A percentile compares a stretch with the other conserved stretches of the same genome.
These are phyloP conservation scores for Cryptosula pallasiana DNA, from an alignment of 2,888 invertebrate species.

Conservation along the genomic window DNA sequence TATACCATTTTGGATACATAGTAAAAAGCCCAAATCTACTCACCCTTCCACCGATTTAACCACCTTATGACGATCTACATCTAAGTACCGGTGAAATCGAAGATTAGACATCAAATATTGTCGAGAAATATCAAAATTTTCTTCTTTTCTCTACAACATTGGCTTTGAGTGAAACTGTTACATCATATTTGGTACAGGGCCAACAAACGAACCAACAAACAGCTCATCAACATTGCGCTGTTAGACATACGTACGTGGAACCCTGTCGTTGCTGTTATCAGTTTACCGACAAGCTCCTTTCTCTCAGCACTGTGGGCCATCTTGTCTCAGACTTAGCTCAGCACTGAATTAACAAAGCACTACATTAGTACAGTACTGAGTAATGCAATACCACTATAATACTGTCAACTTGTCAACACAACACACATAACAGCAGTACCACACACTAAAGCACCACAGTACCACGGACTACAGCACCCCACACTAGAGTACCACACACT, in stretches of 20 bases:
- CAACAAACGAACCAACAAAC: not conserved
- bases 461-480: no score
- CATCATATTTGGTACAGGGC: not conserved
- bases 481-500: no score
- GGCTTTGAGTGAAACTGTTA: not conserved
- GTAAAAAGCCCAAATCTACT: slow-evolving; percentile 12
- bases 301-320: not conserved
- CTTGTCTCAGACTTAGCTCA: not conserved
- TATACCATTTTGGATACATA: no score
- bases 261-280: not conserved
- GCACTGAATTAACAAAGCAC: not conserved
- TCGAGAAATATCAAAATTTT: slow-evolving; percentile 42
- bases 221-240: no score
- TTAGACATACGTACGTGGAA: not conserved
- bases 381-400: no score
- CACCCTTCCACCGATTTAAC: slow-evolving; percentile 42
- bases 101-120: slow-evolving; percentile 44
- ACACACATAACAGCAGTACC: no score
- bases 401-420: no score
- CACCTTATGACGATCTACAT: slow-evolving; percentile 46
- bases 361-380: no score
- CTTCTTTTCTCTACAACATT: slow-evolving; percentile 40
- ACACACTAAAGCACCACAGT: no score
- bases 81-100: slow-evolving; percentile 44
- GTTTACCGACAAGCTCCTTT: not conserved